phyloP scores from a whole-genome alignment of 2,113 vertebrate genomes.

The Nymphicus hollandicus region DNA sequence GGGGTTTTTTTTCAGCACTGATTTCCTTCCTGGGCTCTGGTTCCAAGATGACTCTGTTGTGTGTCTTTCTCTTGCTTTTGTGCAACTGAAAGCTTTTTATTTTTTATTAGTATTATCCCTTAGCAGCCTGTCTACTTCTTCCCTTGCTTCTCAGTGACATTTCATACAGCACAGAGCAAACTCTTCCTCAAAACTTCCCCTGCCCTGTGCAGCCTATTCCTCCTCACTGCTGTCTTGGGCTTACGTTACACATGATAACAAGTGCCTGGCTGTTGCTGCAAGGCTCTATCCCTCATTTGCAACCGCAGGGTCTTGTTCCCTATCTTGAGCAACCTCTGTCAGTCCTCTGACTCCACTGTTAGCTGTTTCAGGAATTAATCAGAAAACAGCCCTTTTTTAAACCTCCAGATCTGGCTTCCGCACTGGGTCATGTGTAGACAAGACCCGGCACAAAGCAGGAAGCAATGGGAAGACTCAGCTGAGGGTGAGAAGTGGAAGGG shows the following conservation, averaged over 20 bases:
- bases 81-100: background rate
- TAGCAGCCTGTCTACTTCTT: background rate
- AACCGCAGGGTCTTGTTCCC: background rate
- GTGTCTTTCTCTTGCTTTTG: background rate
- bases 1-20: background rate
- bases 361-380: background rate
- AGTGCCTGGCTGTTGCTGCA: background rate
- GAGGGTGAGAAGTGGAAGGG: background rate
- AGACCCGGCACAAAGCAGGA: background rate
- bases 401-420: background rate
- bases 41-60: background rate
- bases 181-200: background rate
- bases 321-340: background rate
- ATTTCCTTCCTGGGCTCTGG: background rate
- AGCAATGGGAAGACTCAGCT: background rate
- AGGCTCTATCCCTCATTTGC: background rate
- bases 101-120: background rate
- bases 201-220: background rate
- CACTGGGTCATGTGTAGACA: accelerated
- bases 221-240: background rate
- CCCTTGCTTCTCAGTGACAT: background rate
- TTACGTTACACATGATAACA: background rate
- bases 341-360: background rate
- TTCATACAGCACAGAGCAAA: background rate
- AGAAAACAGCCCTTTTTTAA: background rate